Evolutionary conservation across 2,888 invertebrate species (phyloP), one percentile per base, ranked within the genome.

Genomic region (Glyphotaelius pellucidus): DNA sequence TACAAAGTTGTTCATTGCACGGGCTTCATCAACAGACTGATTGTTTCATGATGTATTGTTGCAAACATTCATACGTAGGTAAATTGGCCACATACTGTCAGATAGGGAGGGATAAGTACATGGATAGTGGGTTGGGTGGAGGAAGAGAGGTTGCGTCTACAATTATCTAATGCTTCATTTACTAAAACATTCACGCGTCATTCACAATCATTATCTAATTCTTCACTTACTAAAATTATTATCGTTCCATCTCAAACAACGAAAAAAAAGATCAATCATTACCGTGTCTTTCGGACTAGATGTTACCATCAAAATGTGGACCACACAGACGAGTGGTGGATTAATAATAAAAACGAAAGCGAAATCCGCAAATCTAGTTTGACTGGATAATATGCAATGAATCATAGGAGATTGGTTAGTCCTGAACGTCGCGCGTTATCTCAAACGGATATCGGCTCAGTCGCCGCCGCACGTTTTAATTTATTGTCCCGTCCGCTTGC

Each of bases 401-500:
- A 89, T 89, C 79, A 89, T 89, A 89, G 25, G 67, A 35, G 31
- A 89, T 89, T 80, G 90, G 86, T 91, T 89, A 89, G 89, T 89
- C 47, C 89, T 89, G 91, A 84, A 91, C 91, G 84, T 83, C 52
- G 89, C 84, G 30, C 80, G 67, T 91, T 91, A 91, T 92, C 91
- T 92, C 88, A 52, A 86, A 81, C 81, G 90, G 92, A 92, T 91
- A 91, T 92, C 91, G 90, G 90, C 89, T 15, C 52, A 85, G 91
- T 86, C 83, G 90, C 91, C 90, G 89, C 79, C 80, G 87, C 90
- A 87, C 84, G 86, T 35, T 92, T 86, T 90, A 92, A 90, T 92
- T 90, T 92, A 91, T 91, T 30, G 83, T 80, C 35, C 84, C 30
- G 89, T 79, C 88, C 88, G 9, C 35, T 79, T 79, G n/a, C 88